Evolutionary conservation across 2,888 invertebrate species (phyloP).

Genomic region (Lasioglossum figueresi): DNA sequence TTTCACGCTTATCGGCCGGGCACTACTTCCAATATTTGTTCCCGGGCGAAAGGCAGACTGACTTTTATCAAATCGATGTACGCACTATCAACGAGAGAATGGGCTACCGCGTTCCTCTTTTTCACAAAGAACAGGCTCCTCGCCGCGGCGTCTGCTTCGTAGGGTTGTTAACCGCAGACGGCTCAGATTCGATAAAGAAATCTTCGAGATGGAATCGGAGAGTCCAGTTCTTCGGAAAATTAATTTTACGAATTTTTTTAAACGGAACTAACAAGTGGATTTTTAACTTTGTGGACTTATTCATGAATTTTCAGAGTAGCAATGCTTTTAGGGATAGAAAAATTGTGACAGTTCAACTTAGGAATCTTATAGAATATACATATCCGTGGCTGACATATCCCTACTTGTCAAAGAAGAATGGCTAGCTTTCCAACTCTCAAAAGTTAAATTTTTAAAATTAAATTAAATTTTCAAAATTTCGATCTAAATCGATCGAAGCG

Average conservation of each 20-base stretch:
- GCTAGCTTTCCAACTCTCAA: background rate
- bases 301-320: background rate
- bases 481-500: background rate
- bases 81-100: slow-evolving; percentile 67
- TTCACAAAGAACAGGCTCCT: slow-evolving; percentile 57
- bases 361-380: background rate
- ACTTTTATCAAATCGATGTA: slow-evolving; percentile 69
- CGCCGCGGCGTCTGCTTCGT: slow-evolving; percentile 52
- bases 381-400: background rate
- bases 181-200: background rate
- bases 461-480: no score
- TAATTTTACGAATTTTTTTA: background rate
- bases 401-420: background rate
- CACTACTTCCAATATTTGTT: slow-evolving; percentile 76
- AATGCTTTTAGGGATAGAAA: background rate
- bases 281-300: background rate
- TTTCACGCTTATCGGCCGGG: slow-evolving; percentile 70
- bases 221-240: background rate
- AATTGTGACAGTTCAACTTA: background rate
- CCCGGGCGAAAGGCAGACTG: slow-evolving; percentile 66
- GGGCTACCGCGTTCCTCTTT: slow-evolving; percentile 57
- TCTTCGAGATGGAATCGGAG: background rate
- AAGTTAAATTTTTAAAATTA: background rate
- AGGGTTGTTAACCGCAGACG: slow-evolving; percentile 55
- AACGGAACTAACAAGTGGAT: background rate